Evolutionary conservation across 1,140 invertebrate species (phyloP).

Genomic region (Drosophila mayri): DNA sequence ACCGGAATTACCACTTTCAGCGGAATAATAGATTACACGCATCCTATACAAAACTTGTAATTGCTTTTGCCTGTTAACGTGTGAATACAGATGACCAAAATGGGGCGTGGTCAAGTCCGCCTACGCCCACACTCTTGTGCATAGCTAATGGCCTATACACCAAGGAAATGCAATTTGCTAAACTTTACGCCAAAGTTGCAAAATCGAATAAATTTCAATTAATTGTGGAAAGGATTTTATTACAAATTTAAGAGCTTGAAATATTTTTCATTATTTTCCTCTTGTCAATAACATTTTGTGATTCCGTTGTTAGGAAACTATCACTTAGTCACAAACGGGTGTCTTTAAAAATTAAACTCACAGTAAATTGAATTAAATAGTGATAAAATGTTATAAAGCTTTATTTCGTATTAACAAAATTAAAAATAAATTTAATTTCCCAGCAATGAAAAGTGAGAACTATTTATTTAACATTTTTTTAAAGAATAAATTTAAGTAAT

Average conservation of each 20-base stretch:
- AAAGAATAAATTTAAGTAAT: not conserved
- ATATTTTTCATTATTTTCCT: not conserved
- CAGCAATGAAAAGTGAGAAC: not conserved
- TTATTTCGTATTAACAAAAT: not conserved
- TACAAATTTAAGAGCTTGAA: not conserved
- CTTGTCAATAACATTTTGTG: not conserved
- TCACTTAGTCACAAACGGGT: not conserved
- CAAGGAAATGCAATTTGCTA: constrained; percentile 45
- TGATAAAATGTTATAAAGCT: not conserved
- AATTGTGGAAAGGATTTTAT: constrained; percentile 10
- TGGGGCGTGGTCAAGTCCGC: constrained; percentile 28
- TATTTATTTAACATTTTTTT: not conserved
- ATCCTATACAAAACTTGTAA: constrained; percentile 42
- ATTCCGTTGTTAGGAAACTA: not conserved
- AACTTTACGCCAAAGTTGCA: constrained; percentile 15
- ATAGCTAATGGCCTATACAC: constrained; percentile 58
- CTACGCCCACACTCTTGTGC: constrained; percentile 48
- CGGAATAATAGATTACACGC: constrained; percentile 77
- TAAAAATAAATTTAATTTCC: not conserved
- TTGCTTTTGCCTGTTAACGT: constrained; percentile 48
- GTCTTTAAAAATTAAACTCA: not conserved
- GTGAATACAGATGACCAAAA: constrained; percentile 32
- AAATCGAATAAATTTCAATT: constrained; percentile 34
- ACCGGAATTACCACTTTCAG: constrained; percentile 83
- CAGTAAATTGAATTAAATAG: too few relatives aligned